phyloP scores from a whole-genome alignment of 1,140 invertebrate species.

The Plectus sambesii region DNA sequence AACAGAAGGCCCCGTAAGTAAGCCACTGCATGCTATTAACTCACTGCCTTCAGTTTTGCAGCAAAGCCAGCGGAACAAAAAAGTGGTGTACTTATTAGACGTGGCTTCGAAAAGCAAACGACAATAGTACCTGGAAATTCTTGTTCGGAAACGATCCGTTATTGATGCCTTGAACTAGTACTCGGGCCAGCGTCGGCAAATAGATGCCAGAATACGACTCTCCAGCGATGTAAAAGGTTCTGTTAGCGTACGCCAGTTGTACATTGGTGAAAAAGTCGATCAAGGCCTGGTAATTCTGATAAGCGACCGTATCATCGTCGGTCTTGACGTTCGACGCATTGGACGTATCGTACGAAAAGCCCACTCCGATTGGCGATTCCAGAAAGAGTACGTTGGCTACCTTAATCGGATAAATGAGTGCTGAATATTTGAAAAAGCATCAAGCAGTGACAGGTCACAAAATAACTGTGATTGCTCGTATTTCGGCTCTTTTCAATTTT shows the following conservation, averaged over 20 bases:
- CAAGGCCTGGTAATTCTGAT: slow-evolving; percentile 21
- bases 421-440: too few species aligned
- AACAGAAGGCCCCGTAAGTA: too few species aligned
- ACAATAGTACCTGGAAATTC: too few species aligned
- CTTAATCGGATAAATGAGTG: too few species aligned
- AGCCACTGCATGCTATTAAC: too few species aligned
- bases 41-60: too few species aligned
- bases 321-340: slow-evolving; percentile 13
- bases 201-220: slow-evolving; percentile 28
- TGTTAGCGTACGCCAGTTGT: slow-evolving; percentile 17
- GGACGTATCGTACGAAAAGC: slow-evolving; percentile 28
- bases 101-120: too few species aligned
- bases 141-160: slow-evolving; percentile 15
- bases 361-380: slow-evolving; percentile 35
- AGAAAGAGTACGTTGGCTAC: slow-evolving; percentile 26
- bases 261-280: slow-evolving; percentile 26
- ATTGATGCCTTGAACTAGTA: slow-evolving; percentile 23
- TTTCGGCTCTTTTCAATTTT: too few species aligned
- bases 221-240: slow-evolving; percentile 23
- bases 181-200: slow-evolving; percentile 21
- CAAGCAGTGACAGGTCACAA: too few species aligned
- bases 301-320: slow-evolving; percentile 17
- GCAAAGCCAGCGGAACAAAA: too few species aligned
- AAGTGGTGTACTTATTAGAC: too few species aligned
- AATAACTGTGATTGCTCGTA: too few species aligned